phyloP scores from a whole-genome alignment of 2,113 vertebrate species.

The Callaeas wilsoni region DNA sequence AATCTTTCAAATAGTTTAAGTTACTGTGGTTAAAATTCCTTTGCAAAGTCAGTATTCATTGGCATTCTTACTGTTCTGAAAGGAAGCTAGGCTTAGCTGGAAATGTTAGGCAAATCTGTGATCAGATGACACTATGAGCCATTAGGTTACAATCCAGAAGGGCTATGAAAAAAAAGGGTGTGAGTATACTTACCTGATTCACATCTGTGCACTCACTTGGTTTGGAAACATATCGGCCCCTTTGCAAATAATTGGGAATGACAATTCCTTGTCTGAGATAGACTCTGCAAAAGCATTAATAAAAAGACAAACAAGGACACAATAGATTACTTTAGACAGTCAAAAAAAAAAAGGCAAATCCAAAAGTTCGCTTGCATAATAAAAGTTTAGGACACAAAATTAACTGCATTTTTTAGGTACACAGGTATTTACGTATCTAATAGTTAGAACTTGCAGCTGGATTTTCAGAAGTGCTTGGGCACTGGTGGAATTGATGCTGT shows the following conservation, averaged over 20 bases:
- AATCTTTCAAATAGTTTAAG: not conserved
- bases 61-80: not conserved
- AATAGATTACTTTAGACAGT: not conserved
- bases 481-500: not conserved
- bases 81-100: not conserved
- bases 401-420: not conserved
- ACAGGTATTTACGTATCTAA: not conserved
- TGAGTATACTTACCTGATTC: not conserved
- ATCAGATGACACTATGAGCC: not conserved
- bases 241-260: not conserved
- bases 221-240: not conserved
- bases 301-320: not conserved
- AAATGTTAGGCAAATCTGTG: not conserved
- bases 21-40: slow-evolving; percentile 30
- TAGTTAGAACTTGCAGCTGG: not conserved
- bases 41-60: not conserved
- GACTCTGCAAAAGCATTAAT: not conserved
- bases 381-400: not conserved
- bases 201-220: not conserved
- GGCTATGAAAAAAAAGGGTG: not conserved
- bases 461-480: not conserved
- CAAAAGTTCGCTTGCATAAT: not conserved
- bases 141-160: not conserved
- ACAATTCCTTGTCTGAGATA: not conserved
- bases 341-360: not conserved